phyloP scores from a whole-genome alignment of 2,113 vertebrate species.

The Corvus hawaiiensis region DNA sequence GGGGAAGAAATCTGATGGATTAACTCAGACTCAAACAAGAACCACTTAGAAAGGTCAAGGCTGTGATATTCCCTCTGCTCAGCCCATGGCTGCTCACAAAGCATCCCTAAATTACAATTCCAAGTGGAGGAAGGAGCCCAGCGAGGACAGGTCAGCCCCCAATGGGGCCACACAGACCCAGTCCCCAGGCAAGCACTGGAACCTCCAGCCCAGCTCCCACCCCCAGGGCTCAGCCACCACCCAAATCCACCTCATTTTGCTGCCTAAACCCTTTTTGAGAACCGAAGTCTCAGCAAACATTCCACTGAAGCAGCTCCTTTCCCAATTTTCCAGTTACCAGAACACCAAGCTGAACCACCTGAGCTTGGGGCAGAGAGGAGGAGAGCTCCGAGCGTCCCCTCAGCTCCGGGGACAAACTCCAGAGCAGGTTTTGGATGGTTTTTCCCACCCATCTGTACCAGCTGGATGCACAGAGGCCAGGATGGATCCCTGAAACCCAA shows the following conservation, averaged over 20 bases:
- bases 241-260: background rate
- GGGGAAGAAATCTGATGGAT: background rate
- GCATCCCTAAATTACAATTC: fast-evolving
- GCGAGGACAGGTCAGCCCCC: background rate
- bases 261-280: background rate
- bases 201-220: background rate
- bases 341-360: fast-evolving
- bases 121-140: background rate
- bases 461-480: background rate
- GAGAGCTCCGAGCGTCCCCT: background rate
- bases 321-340: background rate
- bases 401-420: background rate
- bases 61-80: background rate
- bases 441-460: background rate
- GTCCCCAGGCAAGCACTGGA: background rate
- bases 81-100: background rate
- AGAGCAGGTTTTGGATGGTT: background rate
- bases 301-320: background rate
- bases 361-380: background rate
- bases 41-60: background rate
- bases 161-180: background rate
- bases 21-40: background rate
- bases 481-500: background rate
- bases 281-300: background rate
- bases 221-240: background rate